Conservation (phyloP, 2,888 invertebrate species). For the Pterobdella sp. region DNA sequence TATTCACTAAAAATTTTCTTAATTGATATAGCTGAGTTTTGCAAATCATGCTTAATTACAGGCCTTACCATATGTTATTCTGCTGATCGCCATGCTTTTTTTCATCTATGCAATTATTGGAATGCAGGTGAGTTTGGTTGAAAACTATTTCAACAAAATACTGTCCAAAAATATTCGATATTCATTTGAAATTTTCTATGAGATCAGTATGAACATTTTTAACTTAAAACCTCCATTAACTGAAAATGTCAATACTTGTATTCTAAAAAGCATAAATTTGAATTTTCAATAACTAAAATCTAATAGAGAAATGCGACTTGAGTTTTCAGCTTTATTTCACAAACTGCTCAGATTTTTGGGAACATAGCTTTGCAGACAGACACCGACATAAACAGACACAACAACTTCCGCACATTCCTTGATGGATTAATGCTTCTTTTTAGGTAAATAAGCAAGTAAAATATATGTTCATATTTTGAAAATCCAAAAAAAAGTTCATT, state of each 20-base stretch:
- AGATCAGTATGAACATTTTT: too few relatives aligned
- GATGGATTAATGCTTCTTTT: constrained; percentile 98
- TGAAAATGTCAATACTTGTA: too few relatives aligned
- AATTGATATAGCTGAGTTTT: too few relatives aligned
- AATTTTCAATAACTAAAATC: too few relatives aligned
- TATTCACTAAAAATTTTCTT: too few relatives aligned
- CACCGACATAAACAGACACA: constrained; percentile 92
- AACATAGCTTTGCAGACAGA: constrained; percentile 90
- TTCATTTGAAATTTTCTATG: too few relatives aligned
- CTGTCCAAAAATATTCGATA: too few relatives aligned
- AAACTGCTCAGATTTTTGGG: constrained; percentile 77
- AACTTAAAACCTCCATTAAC: too few relatives aligned
- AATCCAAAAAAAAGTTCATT: background rate
- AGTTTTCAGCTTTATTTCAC: too few relatives aligned
- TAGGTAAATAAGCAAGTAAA: constrained; percentile 59
- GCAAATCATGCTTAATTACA: constrained; percentile 50
- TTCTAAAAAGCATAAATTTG: too few relatives aligned
- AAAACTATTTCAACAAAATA: background rate
- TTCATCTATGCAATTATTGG: constrained; percentile 99
- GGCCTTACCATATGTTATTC: constrained; percentile 99
- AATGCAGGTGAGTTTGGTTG: constrained; percentile 62
- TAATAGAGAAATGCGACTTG: too few relatives aligned
- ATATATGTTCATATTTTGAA: background rate
- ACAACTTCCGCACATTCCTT: constrained; percentile 98
- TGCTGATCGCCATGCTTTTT: constrained; percentile 99